Evolutionary conservation across 2,113 vertebrate species (phyloP).

Genomic region (Herpailurus yagouaroundi): DNA sequence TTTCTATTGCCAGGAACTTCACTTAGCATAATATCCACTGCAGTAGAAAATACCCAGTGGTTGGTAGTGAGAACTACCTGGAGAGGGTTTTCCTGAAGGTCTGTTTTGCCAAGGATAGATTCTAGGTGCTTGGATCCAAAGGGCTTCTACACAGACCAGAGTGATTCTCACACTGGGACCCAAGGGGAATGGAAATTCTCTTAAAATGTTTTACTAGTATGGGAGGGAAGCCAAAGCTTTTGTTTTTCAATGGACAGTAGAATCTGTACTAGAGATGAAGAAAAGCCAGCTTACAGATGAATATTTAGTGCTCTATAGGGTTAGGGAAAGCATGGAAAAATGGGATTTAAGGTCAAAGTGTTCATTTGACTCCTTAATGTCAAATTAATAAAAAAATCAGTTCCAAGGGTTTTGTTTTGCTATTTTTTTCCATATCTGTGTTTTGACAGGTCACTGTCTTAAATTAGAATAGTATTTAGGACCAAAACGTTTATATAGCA

Average conservation of each 20-base stretch:
- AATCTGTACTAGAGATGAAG: slow-evolving; percentile 57
- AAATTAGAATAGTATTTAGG: slow-evolving; percentile 67
- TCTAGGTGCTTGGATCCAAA: background rate
- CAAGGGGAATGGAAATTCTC: background rate
- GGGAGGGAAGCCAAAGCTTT: background rate
- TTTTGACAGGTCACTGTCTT: slow-evolving; percentile 67
- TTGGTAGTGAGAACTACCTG: background rate
- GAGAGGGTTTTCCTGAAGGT: background rate
- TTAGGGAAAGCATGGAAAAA: slow-evolving; percentile 71
- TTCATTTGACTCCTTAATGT: slow-evolving; percentile 71
- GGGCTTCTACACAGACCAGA: background rate
- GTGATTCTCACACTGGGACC: background rate
- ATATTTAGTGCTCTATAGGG: slow-evolving; percentile 39
- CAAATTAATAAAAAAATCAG: background rate
- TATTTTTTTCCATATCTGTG: slow-evolving; percentile 26
- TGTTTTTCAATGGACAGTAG: background rate
- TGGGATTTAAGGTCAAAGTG: slow-evolving; percentile 61
- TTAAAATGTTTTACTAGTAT: background rate
- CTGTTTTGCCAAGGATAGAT: background rate
- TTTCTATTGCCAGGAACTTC: background rate
- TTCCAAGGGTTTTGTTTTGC: slow-evolving; percentile 61
- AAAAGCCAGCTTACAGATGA: slow-evolving; percentile 62
- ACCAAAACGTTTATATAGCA: slow-evolving; percentile 49
- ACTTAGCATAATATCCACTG: background rate
- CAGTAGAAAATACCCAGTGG: background rate